Conservation (phyloP, 2,888 invertebrate species). For the Chalcosyrphus nemorum region DNA sequence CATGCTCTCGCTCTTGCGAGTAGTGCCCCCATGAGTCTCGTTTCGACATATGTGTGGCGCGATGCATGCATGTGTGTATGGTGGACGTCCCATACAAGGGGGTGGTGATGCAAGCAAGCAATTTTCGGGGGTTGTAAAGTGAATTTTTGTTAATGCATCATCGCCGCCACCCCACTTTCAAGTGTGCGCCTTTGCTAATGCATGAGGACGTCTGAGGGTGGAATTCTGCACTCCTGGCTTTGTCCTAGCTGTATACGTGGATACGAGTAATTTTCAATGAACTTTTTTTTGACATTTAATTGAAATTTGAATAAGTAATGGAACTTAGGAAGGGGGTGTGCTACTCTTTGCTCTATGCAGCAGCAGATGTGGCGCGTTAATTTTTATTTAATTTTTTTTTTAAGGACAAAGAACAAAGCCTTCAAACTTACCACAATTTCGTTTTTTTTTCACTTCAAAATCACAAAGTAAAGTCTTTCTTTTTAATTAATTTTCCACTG, state of each 20-base stretch:
- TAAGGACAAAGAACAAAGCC: background rate
- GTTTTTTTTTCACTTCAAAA: slow-evolving; percentile 1
- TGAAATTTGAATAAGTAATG: slow-evolving; percentile 69
- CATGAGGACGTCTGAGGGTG: slow-evolving; percentile 10
- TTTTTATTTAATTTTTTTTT: background rate
- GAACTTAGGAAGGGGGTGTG: background rate
- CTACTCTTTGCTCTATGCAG: no score
- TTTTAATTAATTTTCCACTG: background rate
- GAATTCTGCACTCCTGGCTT: background rate
- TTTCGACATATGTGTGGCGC: slow-evolving; percentile 47
- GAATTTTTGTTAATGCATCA: slow-evolving; percentile 63
- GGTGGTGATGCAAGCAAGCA: slow-evolving; percentile 25
- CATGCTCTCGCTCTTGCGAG: slow-evolving; percentile 54
- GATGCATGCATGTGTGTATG: slow-evolving; percentile 2
- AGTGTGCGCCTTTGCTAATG: slow-evolving; percentile 14
- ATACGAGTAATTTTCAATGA: slow-evolving; percentile 35
- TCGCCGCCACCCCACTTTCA: slow-evolving; percentile 11
- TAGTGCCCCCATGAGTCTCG: slow-evolving; percentile 65
- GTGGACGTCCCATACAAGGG: background rate
- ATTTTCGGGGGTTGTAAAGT: slow-evolving; percentile 57
- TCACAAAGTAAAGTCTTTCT: slow-evolving; percentile 16
- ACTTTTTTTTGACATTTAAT: slow-evolving; percentile 61
- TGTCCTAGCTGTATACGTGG: background rate
- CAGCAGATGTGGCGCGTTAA: slow-evolving; percentile 11
- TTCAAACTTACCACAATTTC: slow-evolving; percentile 48